Evolutionary conservation across 2,888 invertebrate genomes (phyloP).

Genomic region (Zaprionus obscuricornis): DNA sequence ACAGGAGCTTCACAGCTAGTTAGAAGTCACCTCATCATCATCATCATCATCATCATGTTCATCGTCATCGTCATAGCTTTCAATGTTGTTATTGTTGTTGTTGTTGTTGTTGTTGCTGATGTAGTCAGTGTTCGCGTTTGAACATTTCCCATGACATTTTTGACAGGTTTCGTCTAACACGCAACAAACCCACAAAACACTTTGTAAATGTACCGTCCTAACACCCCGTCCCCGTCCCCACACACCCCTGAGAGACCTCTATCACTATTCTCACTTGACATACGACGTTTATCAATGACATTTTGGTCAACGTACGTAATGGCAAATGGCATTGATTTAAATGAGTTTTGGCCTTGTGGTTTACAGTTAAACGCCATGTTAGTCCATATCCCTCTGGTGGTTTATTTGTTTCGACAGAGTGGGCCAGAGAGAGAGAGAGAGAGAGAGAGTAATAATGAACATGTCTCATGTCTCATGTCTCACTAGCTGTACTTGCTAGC

Average conservation of each 20-base stretch:
- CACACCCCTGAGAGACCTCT: conserved; percentile 1
- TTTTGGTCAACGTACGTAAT: conserved; percentile 51
- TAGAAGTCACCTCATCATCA: conserved; percentile 70
- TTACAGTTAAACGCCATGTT: no score
- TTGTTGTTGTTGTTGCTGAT: not conserved
- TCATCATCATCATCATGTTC: conserved; percentile 18
- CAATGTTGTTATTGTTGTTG: no score
- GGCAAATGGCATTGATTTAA: conserved; percentile 58
- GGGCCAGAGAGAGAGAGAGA: conserved; percentile 3
- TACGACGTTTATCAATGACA: conserved; percentile 54
- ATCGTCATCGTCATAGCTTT: conserved; percentile 18
- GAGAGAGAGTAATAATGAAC: not conserved
- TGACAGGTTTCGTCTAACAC: conserved; percentile 58
- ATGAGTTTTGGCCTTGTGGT: conserved; percentile 52
- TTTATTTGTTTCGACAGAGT: no score
- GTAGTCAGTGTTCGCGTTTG: conserved; percentile 34
- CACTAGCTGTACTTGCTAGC: no score
- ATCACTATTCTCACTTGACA: conserved; percentile 15
- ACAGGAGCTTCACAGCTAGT: conserved; percentile 76
- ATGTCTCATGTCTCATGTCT: no score
- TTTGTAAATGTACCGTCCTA: conserved; percentile 41
- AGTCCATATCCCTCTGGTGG: no score
- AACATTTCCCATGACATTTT: conserved; percentile 60
- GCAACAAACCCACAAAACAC: conserved; percentile 59
- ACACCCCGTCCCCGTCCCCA: no score